A percentile compares a stretch with the other conserved stretches of the same genome.
Evolutionary conservation across 2,113 vertebrate genomes (phyloP).

Genomic region (Phyllostomus discolor): DNA sequence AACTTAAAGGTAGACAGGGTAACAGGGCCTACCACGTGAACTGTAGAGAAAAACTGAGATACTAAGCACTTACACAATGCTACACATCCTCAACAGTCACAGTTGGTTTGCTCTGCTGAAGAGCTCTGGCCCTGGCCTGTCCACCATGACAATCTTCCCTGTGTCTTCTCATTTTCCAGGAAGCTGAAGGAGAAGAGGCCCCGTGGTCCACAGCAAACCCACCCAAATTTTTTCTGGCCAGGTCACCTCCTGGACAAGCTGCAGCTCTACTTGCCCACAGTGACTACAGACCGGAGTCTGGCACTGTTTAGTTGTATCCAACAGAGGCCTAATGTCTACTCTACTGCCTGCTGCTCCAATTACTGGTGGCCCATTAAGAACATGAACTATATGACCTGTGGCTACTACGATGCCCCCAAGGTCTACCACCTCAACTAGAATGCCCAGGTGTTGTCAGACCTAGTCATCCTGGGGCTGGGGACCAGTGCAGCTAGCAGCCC

Average conservation of each 20-base stretch:
- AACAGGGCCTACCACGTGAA: neutral
- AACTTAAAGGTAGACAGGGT: neutral
- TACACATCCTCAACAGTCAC: neutral
- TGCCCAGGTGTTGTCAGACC: neutral
- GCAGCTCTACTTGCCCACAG: constrained; percentile 56
- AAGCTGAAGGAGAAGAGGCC: constrained; percentile 27
- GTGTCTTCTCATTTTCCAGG: constrained; percentile 46
- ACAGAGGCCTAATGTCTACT: fast-evolving
- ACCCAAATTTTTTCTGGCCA: constrained; percentile 72
- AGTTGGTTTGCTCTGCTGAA: neutral
- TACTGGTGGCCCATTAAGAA: constrained; percentile 23
- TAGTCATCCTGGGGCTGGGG: neutral
- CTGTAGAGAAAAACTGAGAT: neutral
- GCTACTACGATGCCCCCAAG: constrained; percentile 24
- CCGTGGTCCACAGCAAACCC: neutral
- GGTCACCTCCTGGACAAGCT: constrained; percentile 79
- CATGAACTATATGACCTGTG: neutral
- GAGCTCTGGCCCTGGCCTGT: neutral
- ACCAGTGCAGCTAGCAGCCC: neutral
- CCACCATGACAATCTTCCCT: neutral
- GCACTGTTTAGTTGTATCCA: constrained; percentile 56
- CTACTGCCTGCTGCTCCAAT: neutral
- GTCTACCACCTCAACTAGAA: neutral
- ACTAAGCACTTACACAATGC: neutral
- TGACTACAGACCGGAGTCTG: neutral